A percentile compares a stretch with the other conserved stretches of the same genome.
phyloP scores from a whole-genome alignment of 1,140 invertebrate species.

The Teleopsis dalmanni region DNA sequence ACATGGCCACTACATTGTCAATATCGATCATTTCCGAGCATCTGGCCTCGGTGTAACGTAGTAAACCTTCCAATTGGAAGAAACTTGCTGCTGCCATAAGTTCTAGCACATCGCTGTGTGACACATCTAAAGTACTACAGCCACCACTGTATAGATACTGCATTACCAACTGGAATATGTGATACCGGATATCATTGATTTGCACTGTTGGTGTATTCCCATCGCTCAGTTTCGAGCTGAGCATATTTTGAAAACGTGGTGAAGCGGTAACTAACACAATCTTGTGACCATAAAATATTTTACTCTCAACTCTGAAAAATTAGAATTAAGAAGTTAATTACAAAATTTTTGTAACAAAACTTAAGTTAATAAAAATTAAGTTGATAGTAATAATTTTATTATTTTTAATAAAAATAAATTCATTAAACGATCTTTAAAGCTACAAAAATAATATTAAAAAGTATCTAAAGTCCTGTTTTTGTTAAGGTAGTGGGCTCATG shows the following conservation, averaged over 20 bases:
- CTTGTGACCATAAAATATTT: conserved; percentile 90
- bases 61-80: conserved; percentile 78
- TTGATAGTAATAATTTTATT: too few species aligned
- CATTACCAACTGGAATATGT: conserved; percentile 84
- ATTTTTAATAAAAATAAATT: background rate
- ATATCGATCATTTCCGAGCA: conserved; percentile 77
- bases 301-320: conserved; percentile 66
- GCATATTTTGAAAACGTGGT: conserved; percentile 75
- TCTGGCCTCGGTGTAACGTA: conserved; percentile 76
- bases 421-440: background rate
- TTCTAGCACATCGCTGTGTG: conserved; percentile 74
- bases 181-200: conserved; percentile 87
- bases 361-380: background rate
- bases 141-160: conserved; percentile 87
- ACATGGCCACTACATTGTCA: conserved; percentile 86
- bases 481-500: too few species aligned
- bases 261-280: conserved; percentile 87
- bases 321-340: background rate
- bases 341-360: background rate
- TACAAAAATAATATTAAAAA: background rate
- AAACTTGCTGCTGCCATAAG: conserved; percentile 87
- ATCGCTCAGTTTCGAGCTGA: conserved; percentile 67
- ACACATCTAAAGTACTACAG: conserved; percentile 66
- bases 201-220: conserved; percentile 72
- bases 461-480: too few species aligned